Base-by-base conservation (phyloP, 2,113 vertebrate species). In the Triplophysa dalaica region DNA sequence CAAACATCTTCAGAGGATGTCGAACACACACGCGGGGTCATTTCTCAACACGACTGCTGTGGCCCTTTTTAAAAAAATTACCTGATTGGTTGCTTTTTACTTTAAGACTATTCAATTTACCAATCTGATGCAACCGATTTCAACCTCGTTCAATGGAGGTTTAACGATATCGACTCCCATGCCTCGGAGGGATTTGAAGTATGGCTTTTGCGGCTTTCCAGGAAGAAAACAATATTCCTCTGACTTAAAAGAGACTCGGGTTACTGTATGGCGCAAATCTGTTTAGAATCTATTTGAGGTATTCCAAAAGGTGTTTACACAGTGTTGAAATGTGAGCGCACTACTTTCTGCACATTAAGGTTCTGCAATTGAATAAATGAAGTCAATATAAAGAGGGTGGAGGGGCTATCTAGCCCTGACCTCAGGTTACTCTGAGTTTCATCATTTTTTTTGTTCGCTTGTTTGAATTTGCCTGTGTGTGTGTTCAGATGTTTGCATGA, bases 381-480 rank as follows among this genome's bases (percentile, higher is more conserved):
- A 66, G 75, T 78, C 72, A 79, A 80, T 85, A 81, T 75, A 24
- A 70, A 74, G 14, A 63, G 77, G 83, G 75, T 68, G 65, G 56
- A 2, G 65, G 70, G 70, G 17, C 72, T 77, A 64, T 69, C 65
- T 62, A 75, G 21, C 54, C 70, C 66, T 24, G 66, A 74, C 52
- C 82, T 80, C 43, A 24, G 52, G 50, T 89, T 88, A 85, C 88
- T 72, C 81, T 45, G 13, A 66, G 84, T 89, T 89, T 88, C 88
- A 87, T 89, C 87, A 89, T 75, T 80, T 81, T 77, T 74, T 80
- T n/a, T 52, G 69, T 82, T 82, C 60, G 24, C 67, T 78, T 70
- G 68, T 79, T 69, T 83, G 66, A 80, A 82, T 84, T 76, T 81
- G 65, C 73, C 62, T 48, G 78, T 68, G 48, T 38, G 45, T 60